Base-by-base conservation (phyloP, 1,140 invertebrate genomes). In the Penaeus japonicus region DNA sequence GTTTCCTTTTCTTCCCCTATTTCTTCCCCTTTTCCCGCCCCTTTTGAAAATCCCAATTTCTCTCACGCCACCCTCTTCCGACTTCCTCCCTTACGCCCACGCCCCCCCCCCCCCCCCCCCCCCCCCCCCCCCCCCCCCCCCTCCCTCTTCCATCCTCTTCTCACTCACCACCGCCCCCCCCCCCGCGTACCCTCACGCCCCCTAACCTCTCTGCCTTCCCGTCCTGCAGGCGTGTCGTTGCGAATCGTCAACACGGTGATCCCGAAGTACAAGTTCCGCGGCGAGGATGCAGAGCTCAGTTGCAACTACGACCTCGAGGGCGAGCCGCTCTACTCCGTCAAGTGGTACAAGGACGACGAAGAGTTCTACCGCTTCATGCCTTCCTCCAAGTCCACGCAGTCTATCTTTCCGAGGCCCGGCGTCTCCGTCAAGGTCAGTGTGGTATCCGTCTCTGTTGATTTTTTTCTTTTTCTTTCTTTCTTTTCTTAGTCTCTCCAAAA, bases 291-390 rank as follows among this genome's bases (percentile, higher is more conserved):
- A 4, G 93, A 93, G 89, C 94, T 96, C 91, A 96, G 95, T 91
- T 97, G 96, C 92, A 94, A 95, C 91, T 97, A 96, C 93, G 95
- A 96, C 90, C 92, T 97, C 90, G 96, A 96, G 87, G 95, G 95
- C 10, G 96, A 97, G 91, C 93, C 94, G 55, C 93, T 97, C 12
- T 97, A 97, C 92, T 95, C 95, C n/a, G 96, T 97, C 84, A 96
- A 96, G 92, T 97, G 96, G 96, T 97, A 97, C 93, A 97, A 97
- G 92, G 96, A 97, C 92, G 96, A 96, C 47, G 94, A 96, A 91
- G 96, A 97, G 92, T 97, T 97, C 93, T 97, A 96, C 93, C 94
- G 96, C 84, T 97, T 95, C 92, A 94, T 97, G 77, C 95, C 95
- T 22, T 95, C 94, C 91, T 94, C 93, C 59, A 93, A 93, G 77